Percentiles rank a stretch among this genome's conserved stretches.
Evolutionary conservation across 1,140 invertebrate genomes (phyloP).

Genomic region (Calliopsis andreniformis): DNA sequence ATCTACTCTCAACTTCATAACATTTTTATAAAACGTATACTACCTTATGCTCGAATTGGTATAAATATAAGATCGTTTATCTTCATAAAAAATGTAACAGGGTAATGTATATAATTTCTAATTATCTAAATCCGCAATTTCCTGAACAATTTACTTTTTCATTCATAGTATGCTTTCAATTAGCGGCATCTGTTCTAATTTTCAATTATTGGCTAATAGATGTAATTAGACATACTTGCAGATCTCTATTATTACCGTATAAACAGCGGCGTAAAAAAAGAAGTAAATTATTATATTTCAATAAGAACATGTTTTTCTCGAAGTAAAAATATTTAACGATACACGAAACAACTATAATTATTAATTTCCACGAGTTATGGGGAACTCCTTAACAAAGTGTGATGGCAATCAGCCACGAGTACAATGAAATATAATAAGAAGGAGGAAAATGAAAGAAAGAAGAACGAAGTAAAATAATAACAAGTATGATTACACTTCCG

Average conservation of each 20-base stretch:
- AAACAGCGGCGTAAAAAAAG: neutral
- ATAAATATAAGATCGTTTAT: too few relatives aligned
- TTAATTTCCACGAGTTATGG: neutral
- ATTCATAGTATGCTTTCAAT: neutral
- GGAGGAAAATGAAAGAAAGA: neutral
- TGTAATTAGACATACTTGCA: neutral
- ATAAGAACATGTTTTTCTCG: neutral
- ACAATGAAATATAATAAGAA: neutral
- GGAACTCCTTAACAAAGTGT: neutral
- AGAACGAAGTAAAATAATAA: neutral
- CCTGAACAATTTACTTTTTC: neutral
- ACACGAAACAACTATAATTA: neutral
- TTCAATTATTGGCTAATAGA: neutral
- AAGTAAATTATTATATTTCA: neutral
- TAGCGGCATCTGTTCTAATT: neutral
- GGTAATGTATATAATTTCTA: too few relatives aligned
- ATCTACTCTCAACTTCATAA: too few relatives aligned
- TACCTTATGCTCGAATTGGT: too few relatives aligned
- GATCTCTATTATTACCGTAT: neutral
- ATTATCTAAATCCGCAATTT: too few relatives aligned
- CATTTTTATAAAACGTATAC: too few relatives aligned
- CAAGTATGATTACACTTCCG: constrained; percentile 1
- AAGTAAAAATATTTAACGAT: neutral
- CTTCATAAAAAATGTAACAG: too few relatives aligned
- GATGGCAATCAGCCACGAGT: neutral